phyloP scores from a whole-genome alignment of 1,140 invertebrate genomes.

The Leptopilina clavipes region DNA sequence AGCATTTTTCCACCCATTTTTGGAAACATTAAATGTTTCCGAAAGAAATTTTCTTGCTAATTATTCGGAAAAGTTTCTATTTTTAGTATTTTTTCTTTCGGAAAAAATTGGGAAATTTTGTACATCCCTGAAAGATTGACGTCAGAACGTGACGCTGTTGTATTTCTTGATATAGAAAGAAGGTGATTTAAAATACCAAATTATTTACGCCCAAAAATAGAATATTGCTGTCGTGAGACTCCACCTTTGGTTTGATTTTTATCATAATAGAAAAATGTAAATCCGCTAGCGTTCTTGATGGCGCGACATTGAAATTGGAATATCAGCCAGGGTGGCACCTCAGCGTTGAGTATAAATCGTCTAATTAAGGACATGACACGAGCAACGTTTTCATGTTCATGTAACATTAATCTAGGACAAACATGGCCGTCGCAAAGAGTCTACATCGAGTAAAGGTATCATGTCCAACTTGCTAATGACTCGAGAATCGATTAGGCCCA shows the following conservation, averaged over 20 bases:
- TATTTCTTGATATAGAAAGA: too few species aligned
- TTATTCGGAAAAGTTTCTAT: too few species aligned
- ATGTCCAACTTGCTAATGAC: conserved; percentile 70
- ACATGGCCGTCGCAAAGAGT: conserved; percentile 60
- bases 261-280: conserved; percentile 14
- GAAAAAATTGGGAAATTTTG: too few species aligned
- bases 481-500: conserved; percentile 65
- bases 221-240: not conserved
- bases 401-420: conserved; percentile 71
- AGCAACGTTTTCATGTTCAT: conserved; percentile 59
- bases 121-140: too few species aligned
- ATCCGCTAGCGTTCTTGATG: not conserved
- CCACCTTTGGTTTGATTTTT: not conserved
- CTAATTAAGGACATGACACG: conserved; percentile 68
- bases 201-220: not conserved
- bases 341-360: conserved; percentile 45
- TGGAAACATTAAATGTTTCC: too few species aligned
- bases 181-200: not conserved
- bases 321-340: not conserved
- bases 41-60: too few species aligned
- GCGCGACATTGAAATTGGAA: conserved; percentile 16
- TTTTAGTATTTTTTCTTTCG: not conserved
- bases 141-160: too few species aligned
- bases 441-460: conserved; percentile 60
- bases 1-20: too few species aligned